These are phyloP conservation scores for Regulus satrapa DNA, from an alignment of 2,113 vertebrate species.

Conservation along the genomic window DNA sequence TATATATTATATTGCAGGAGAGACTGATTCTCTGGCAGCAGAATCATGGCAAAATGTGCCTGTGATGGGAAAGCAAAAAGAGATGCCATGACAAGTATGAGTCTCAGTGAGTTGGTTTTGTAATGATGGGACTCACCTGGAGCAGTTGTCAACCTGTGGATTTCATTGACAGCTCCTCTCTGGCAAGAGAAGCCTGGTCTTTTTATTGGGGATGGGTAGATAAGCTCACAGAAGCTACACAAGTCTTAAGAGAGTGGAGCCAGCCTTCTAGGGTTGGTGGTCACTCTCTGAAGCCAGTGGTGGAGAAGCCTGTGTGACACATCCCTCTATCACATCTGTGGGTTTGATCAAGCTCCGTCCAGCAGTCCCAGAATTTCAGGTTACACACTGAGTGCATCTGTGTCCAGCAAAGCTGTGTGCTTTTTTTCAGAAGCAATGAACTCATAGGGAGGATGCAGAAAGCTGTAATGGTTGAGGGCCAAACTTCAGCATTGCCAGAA, in stretches of 20 bases:
- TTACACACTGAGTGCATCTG: not conserved
- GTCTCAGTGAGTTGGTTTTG: not conserved
- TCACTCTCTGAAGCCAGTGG: not conserved
- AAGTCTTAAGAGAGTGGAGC: not conserved
- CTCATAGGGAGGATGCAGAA: not conserved
- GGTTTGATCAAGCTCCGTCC: rapidly evolving
- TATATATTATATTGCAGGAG: not conserved
- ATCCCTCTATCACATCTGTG: not conserved
- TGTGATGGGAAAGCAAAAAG: not conserved
- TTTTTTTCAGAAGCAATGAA: not conserved
- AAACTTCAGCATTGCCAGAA: not conserved
- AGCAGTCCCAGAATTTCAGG: not conserved
- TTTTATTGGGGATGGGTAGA: not conserved
- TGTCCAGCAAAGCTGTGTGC: not conserved
- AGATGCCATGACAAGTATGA: not conserved
- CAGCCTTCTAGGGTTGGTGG: not conserved
- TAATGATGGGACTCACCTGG: not conserved
- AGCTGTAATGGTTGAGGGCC: not conserved
- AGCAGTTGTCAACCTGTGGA: not conserved
- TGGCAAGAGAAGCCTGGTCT: not conserved
- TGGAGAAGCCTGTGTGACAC: not conserved
- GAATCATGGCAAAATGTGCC: not conserved
- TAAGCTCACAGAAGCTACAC: not conserved
- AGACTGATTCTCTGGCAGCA: not conserved
- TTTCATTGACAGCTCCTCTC: not conserved